Evolutionary conservation across 2,888 invertebrate species (phyloP).

Genomic region (Chesias legatella): DNA sequence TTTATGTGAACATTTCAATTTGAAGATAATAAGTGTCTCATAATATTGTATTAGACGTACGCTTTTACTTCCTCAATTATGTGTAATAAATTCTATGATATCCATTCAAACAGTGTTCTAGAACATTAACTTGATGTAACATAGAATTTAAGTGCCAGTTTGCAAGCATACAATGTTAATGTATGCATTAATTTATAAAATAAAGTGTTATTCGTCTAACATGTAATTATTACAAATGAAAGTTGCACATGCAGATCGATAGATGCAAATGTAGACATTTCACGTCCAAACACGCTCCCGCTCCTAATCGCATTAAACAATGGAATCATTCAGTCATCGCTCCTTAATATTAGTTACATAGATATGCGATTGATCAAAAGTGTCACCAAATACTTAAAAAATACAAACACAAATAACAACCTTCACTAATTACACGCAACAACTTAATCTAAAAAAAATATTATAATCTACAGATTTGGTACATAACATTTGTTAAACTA

Average conservation of each 20-base stretch:
- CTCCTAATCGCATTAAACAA: conserved; percentile 37
- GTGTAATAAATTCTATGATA: conserved; percentile 44
- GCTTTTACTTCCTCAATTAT: conserved; percentile 28
- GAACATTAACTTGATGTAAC: conserved; percentile 46
- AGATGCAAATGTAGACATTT: conserved; percentile 47
- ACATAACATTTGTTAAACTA: conserved; percentile 78
- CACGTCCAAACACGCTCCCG: conserved; percentile 26
- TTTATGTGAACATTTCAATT: conserved; percentile 62
- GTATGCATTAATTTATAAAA: conserved; percentile 45
- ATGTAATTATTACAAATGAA: conserved; percentile 46
- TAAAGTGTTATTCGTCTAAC: conserved; percentile 54
- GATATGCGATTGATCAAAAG: conserved; percentile 58
- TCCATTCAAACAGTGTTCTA: conserved; percentile 38
- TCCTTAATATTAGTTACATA: conserved; percentile 48
- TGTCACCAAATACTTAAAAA: conserved; percentile 51
- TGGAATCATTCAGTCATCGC: conserved; percentile 45
- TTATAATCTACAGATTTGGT: conserved; percentile 77
- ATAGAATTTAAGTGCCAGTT: conserved; percentile 52
- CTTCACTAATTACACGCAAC: conserved; percentile 69
- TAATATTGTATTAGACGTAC: conserved; percentile 44
- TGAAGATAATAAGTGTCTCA: conserved; percentile 53
- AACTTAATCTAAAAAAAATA: conserved; percentile 69
- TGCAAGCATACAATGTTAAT: conserved; percentile 48
- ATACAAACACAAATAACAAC: conserved; percentile 77
- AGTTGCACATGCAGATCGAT: conserved; percentile 37